Evolutionary conservation across 1,140 invertebrate species (phyloP).

Genomic region (Polypedilum vanderplanki): DNA sequence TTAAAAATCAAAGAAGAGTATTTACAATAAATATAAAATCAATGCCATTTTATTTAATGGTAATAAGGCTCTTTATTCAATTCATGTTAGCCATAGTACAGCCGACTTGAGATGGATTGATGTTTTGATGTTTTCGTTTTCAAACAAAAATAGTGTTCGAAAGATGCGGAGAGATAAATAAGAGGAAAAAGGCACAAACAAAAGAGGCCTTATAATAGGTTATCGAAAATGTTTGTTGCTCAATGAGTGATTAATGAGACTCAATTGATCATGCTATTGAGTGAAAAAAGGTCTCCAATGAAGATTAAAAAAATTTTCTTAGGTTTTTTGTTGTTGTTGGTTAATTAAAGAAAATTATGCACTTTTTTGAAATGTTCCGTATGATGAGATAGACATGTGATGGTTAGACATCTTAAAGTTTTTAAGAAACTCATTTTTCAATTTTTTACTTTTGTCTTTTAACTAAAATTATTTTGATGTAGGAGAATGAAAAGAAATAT

Average conservation of each 20-base stretch:
- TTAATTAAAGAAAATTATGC: slow-evolving; percentile 19
- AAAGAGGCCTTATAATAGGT: not conserved
- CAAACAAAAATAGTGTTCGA: not conserved
- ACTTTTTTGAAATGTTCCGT: not conserved
- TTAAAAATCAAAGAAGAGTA: not conserved
- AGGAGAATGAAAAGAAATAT: no score
- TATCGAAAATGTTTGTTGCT: not conserved
- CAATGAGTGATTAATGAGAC: slow-evolving; percentile 24
- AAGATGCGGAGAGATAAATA: not conserved
- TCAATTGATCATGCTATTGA: slow-evolving; percentile 27
- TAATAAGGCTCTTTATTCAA: not conserved
- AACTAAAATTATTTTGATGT: no score
- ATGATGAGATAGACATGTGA: not conserved
- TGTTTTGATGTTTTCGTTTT: slow-evolving; percentile 29
- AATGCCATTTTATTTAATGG: slow-evolving; percentile 7
- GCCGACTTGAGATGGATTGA: slow-evolving; percentile 9
- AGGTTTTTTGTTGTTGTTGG: not conserved
- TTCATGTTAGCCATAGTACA: not conserved
- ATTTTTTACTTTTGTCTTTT: no score
- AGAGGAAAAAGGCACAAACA: not conserved
- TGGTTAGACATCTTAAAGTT: no score
- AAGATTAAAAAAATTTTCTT: not conserved
- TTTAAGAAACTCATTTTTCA: no score
- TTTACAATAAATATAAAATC: not conserved
- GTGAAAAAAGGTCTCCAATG: slow-evolving; percentile 4